Base-by-base conservation (phyloP, 2,888 invertebrate species). In the Eristalinus aeneus region DNA sequence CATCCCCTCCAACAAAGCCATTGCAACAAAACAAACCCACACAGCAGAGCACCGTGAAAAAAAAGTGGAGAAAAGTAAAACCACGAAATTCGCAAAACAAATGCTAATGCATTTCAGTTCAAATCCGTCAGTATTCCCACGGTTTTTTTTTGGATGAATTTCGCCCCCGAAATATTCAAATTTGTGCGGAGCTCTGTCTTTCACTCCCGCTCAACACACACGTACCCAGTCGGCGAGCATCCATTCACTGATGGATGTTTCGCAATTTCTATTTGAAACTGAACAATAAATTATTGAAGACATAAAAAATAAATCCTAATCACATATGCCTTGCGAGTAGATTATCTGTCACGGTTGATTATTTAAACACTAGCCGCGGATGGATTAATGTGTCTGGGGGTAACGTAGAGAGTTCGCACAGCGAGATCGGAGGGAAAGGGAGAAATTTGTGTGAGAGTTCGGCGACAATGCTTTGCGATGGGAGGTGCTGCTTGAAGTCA, bases 161-260 rank as follows among this genome's bases (percentile, higher is more conserved):
- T 64, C 78, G 58, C 78, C 71, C 64, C 65, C 78, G 56, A 78
- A 71, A 65, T 78, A 78, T 78, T 78, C 31, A 72, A 72, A 78
- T 72, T 65, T 78, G 39, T 72, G 32, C 46, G 58, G 54, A 16
- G n/a, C n/a, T 39, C 39, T 39, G 23, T 67, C 34, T 27, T 53
- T 76, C 34, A 60, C 32, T 67, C 46, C 16, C 58, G 23, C 22
- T 67, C 31, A 32, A 67, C 61, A 68, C 76, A 53, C 22, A 31
- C 34, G 20, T 63, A 63, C 9, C 20, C 32, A 32, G 60, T 11
- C 32, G 20, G 60, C 63, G n/a, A 16, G 34, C 34, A 34, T 34
- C 46, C 46, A 46, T 46, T 16, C 23, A 23, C 63, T 61, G 36
- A 20, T 22, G 46, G 11, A 65, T 39, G 64, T 56, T 64, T 27